phyloP scores from a whole-genome alignment of 2,888 invertebrate genomes.

The Drosophila rellima region DNA sequence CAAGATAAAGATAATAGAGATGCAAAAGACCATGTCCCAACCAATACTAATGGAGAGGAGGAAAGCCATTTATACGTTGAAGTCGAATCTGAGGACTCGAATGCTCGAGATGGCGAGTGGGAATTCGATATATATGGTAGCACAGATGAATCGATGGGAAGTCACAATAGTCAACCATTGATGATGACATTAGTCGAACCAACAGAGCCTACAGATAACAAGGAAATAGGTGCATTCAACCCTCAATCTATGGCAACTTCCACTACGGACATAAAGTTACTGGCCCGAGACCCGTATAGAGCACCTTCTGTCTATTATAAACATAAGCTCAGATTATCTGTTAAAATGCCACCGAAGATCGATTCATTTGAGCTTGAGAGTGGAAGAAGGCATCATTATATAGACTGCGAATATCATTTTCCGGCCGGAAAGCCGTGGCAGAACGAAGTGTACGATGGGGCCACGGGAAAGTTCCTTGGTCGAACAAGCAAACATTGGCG shows the following conservation, averaged over 20 bases:
- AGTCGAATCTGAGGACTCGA: background rate
- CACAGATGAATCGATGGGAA: background rate
- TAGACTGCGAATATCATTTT: slow-evolving; percentile 57
- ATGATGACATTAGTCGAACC: background rate
- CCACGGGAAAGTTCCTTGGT: background rate
- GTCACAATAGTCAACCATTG: background rate
- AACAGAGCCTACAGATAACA: background rate
- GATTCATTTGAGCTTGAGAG: slow-evolving; percentile 10
- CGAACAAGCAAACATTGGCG: slow-evolving; percentile 24
- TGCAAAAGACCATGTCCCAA: background rate
- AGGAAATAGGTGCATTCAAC: background rate
- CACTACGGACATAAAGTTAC: background rate
- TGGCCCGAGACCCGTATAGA: background rate
- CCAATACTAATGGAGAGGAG: background rate
- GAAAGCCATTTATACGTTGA: background rate
- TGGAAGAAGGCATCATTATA: slow-evolving; percentile 36
- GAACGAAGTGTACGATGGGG: slow-evolving; percentile 15
- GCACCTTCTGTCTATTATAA: background rate
- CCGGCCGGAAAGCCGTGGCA: slow-evolving; percentile 22
- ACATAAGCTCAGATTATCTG: background rate
- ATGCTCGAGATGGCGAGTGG: background rate
- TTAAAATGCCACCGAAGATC: background rate
- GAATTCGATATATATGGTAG: background rate
- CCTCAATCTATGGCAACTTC: background rate
- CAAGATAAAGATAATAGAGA: background rate